Evolutionary conservation across 2,888 invertebrate genomes (phyloP), one percentile per base, ranked within the genome.

Genomic region (Sarcophaga carnaria): DNA sequence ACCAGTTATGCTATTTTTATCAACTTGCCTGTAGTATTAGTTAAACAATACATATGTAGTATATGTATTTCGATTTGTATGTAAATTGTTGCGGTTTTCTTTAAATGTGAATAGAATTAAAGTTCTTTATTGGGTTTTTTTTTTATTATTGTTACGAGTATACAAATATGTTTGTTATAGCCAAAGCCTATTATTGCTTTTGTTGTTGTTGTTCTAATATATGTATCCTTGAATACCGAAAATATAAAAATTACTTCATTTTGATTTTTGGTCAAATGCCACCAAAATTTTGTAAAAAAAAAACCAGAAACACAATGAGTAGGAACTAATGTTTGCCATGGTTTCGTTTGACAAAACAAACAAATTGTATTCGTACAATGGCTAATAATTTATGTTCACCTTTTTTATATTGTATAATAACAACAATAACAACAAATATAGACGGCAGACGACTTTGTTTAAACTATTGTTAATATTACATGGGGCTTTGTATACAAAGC

Each of bases 171-270:
- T 20, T 60, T 54, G 12, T 12, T 17, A 54, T 54, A 54, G 54
- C 54, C 1, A 54, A 59, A 59, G 8, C 59, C 0, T 20, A 20
- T 4, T 62, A 20, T 62, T 62, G 62, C n/a, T 17, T 62, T 62
- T 20, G 20, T 62, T 20, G 20, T 62, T 20, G 22, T n/a, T 17
- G 2, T 10, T 37, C 37, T 37, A 37, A 37, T 12, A 27, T 17
- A 49, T 12, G 12, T 71, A 81, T 81, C 78, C 87, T 86, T 87
- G 87, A 82, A 74, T 69, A 45, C 14, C 72, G 64, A 79, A 83
- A 83, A 83, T 83, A 67, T 22, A 79, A 25, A 54, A 84, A 84
- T 84, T 87, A 81, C 83, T 75, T 87, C 75, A 87, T 81, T 81
- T 81, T 64, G 70, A 66, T 77, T 70, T 81, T 77, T 80, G 80